A percentile compares a stretch with the other conserved stretches of the same genome.
These are phyloP conservation scores for Aphis craccivora DNA, from an alignment of 1,140 invertebrate species.

Conservation along the genomic window DNA sequence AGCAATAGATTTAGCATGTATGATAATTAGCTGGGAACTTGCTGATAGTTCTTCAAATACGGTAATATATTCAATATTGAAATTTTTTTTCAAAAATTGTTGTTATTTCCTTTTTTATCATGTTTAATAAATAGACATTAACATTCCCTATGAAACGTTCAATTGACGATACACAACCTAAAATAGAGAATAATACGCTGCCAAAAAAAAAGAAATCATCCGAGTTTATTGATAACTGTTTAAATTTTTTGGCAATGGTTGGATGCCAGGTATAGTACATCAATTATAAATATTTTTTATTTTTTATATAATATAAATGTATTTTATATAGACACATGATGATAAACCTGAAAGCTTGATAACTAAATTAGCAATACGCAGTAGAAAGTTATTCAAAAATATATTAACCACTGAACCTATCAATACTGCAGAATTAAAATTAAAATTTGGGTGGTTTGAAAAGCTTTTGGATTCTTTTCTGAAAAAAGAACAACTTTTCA, in stretches of 20 bases:
- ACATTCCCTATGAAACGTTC: not conserved
- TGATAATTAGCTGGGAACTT: conserved; percentile 53
- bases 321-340: conserved; percentile 16
- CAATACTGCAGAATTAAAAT: not conserved
- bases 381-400: conserved; percentile 44
- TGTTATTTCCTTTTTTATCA: too few relatives aligned
- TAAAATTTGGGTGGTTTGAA: conserved; percentile 51
- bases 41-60: not conserved
- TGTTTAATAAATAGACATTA: conserved; percentile 5
- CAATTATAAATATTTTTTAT: not conserved
- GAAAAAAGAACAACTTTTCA: conserved; percentile 42
- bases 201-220: conserved; percentile 26
- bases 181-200: not conserved
- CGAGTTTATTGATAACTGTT: conserved; percentile 48
- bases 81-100: conserved; percentile 37
- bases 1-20: conserved; percentile 44
- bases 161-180: not conserved
- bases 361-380: conserved; percentile 22
- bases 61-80: not conserved
- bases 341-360: conserved; percentile 46
- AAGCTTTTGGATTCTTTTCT: conserved; percentile 42
- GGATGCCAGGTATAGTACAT: conserved; percentile 44
- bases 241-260: conserved; percentile 52
- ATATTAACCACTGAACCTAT: conserved; percentile 29
- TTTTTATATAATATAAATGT: not conserved